Percentiles rank a stretch among this genome's conserved stretches.
phyloP scores from a whole-genome alignment of 2,888 invertebrate genomes.

The Eupsilia transversa region DNA sequence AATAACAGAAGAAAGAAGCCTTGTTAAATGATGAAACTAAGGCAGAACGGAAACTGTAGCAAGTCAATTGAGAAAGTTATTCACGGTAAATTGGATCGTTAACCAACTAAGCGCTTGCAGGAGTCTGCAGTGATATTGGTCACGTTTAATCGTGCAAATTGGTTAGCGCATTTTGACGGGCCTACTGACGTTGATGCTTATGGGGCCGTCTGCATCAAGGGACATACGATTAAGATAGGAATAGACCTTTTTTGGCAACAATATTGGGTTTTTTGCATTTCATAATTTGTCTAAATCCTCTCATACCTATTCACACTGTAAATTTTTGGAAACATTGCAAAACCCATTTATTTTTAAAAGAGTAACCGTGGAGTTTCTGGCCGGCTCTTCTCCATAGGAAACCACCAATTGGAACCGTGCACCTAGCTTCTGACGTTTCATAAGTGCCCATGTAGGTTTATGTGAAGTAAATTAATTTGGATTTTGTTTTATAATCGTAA shows the following conservation, averaged over 20 bases:
- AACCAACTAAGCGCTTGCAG: not conserved
- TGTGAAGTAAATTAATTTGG: no score
- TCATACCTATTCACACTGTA: no score
- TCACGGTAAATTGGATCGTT: not conserved
- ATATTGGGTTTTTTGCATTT: not conserved
- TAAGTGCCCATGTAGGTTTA: no score
- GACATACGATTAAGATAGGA: not conserved
- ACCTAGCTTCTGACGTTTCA: no score
- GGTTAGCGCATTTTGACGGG: conserved; percentile 3
- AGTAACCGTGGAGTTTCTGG: no score
- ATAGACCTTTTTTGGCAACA: not conserved
- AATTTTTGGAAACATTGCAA: no score
- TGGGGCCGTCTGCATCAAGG: not conserved
- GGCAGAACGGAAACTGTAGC: not conserved
- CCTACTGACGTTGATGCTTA: not conserved
- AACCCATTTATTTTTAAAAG: no score
- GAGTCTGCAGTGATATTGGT: conserved; percentile 8
- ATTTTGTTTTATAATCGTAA: not conserved
- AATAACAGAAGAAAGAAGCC: not conserved
- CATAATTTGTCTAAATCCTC: not conserved
- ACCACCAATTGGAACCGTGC: no score
- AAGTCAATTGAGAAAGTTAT: not conserved
- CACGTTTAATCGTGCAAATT: conserved; percentile 17
- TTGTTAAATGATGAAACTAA: not conserved
- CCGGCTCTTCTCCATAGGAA: no score